Conservation (phyloP, 64 coral and sea anemone genomes). For the Pachyseris speciosa region DNA sequence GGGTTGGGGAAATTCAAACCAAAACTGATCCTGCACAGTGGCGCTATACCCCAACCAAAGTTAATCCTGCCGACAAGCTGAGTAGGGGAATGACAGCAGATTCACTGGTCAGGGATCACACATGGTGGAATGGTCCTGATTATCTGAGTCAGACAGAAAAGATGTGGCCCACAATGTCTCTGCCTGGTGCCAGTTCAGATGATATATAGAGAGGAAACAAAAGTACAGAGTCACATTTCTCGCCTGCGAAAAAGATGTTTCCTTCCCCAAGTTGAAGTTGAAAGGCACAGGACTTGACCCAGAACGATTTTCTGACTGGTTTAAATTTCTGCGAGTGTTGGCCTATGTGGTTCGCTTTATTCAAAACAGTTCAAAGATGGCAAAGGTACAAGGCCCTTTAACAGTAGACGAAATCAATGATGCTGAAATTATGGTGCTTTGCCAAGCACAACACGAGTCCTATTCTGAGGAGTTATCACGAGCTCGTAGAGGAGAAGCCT, state of each 20-base stretch:
- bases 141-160: not conserved
- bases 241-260: too few species aligned
- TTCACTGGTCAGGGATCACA: not conserved
- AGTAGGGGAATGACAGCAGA: not conserved
- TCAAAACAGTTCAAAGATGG: too few species aligned
- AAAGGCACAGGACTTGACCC: too few species aligned
- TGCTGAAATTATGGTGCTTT: not conserved
- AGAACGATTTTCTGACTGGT: too few species aligned
- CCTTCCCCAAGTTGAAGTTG: too few species aligned
- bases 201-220: not conserved
- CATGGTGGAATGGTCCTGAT: not conserved
- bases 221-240: too few species aligned
- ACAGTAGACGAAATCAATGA: not conserved
- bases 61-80: not conserved
- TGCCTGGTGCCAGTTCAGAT: not conserved
- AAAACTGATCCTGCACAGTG: not conserved
- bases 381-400: too few species aligned
- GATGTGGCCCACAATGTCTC: not conserved
- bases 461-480: not conserved
- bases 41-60: constrained; percentile 17
- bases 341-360: too few species aligned
- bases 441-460: not conserved
- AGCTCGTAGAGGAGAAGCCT: not conserved
- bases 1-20: not conserved
- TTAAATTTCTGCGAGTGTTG: too few species aligned